phyloP scores from a whole-genome alignment of 2,888 invertebrate species.

The Mesoligia furuncula region DNA sequence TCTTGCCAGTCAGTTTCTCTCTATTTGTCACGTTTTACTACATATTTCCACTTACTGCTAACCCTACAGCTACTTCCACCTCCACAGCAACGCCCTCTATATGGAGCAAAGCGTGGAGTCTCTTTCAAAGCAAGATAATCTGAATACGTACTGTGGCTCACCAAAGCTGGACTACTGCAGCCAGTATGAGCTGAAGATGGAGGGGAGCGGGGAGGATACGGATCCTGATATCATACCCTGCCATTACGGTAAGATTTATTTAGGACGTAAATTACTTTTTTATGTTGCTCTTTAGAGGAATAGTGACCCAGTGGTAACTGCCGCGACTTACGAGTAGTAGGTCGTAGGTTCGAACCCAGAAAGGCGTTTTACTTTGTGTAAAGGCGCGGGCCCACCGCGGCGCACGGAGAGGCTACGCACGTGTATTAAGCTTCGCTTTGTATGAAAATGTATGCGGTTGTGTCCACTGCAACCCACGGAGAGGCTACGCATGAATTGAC shows the following conservation, averaged over 20 bases:
- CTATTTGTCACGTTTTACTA: background rate
- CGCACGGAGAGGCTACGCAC: too few relatives aligned
- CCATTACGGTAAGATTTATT: constrained; percentile 93
- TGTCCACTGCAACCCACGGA: too few relatives aligned
- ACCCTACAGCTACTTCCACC: background rate
- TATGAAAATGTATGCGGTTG: too few relatives aligned
- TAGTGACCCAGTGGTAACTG: too few relatives aligned
- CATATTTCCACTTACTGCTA: background rate
- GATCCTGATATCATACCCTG: constrained; percentile 97
- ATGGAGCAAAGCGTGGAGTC: constrained; percentile 83
- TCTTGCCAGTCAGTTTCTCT: background rate
- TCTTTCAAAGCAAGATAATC: constrained; percentile 84
- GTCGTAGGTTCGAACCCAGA: background rate
- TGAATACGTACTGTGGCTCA: constrained; percentile 81
- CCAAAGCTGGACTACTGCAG: constrained; percentile 87
- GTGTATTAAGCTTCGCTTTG: too few relatives aligned
- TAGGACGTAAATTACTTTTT: background rate
- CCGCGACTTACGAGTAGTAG: background rate
- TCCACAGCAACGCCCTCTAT: constrained; percentile 79
- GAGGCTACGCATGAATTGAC: too few relatives aligned
- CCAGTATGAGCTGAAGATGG: constrained; percentile 89
- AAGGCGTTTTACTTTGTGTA: too few relatives aligned
- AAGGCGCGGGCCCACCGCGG: too few relatives aligned
- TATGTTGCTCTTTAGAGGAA: background rate
- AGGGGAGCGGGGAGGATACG: constrained; percentile 82